Base-by-base conservation (phyloP, 2,888 invertebrate genomes). In the Drosophila anomalata region DNA sequence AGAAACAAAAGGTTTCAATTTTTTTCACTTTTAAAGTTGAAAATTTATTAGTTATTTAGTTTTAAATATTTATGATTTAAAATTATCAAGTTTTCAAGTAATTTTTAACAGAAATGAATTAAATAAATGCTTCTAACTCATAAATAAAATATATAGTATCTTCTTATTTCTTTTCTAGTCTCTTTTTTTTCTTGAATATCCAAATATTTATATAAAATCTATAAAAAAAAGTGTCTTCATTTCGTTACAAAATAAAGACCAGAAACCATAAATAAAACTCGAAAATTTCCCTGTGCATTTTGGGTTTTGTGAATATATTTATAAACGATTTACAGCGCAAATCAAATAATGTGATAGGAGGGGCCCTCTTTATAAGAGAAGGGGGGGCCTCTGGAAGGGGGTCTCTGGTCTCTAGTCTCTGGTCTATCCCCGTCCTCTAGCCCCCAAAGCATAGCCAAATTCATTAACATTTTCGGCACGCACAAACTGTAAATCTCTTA, bases 401-500 rank as follows among this genome's bases (percentile, higher is more conserved):
- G 36, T 24, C 22, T 4, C 4, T 24, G 4, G 22, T 24, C 3
- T 22, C 14, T 14, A 1, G 14, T 14, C 17, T 17, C 17, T 17
- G 36, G 33, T 9, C 11, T 11, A 4, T 11, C 2, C 17, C 17
- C 17, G 1, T 17, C 1, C 17, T 17, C 17, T 17, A 17, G 17
- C 17, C 6, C n/a, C 33, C 12, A 6, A 71, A 75, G 65, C 87
- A 83, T 83, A 84, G 65, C 81, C 31, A 68, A 84, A 81, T 87
- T 87, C 73, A 87, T 87, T 83, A 84, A 71, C 79, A 83, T 78
- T 83, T 83, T 80, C 77, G 87, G 83, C 83, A 84, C 87, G 84
- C 87, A 83, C 79, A 84, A 73, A 84, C 84, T 79, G 70, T 83
- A 84, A 87, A 83, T 87, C 87, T 87, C 72, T 87, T 83, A 84